These are phyloP conservation scores for Isichthys henryi DNA, from an alignment of 2,113 vertebrate species.

Conservation along the genomic window DNA sequence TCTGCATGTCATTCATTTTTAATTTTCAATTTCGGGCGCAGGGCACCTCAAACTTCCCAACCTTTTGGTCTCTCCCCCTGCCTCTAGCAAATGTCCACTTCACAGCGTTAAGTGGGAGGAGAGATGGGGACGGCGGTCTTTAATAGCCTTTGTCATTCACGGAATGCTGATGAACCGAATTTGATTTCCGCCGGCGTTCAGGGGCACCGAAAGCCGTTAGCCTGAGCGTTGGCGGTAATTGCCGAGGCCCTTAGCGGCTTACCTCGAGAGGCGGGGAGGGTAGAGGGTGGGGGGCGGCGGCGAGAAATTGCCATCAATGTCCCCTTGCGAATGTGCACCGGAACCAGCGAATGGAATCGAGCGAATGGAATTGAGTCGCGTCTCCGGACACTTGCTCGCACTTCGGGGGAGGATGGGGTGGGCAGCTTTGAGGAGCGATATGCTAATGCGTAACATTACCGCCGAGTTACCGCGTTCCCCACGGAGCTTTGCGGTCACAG, in stretches of 20 bases:
- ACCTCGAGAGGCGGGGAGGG: not conserved
- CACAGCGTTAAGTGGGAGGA: not conserved
- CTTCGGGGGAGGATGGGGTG: not conserved
- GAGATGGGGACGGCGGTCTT: not conserved
- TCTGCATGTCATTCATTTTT: not conserved
- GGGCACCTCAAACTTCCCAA: not conserved
- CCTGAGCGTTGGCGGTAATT: not conserved
- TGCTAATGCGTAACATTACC: not conserved
- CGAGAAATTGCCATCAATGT: not conserved
- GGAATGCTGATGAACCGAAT: not conserved
- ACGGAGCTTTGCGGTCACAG: not conserved
- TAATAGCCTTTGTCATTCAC: not conserved
- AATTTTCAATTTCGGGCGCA: not conserved
- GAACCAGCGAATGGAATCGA: not conserved
- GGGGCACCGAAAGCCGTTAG: not conserved
- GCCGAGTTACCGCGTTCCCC: not conserved
- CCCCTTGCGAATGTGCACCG: not conserved
- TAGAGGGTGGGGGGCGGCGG: fast-evolving
- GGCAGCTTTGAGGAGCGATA: not conserved
- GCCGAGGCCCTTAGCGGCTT: not conserved
- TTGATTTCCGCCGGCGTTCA: not conserved
- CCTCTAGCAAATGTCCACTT: not conserved
- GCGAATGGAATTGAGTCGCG: not conserved
- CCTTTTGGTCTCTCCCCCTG: not conserved
- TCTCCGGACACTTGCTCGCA: not conserved